Conservation (phyloP, 64 coral and sea anemone species). For the Hydrozoanthus tunicans region DNA sequence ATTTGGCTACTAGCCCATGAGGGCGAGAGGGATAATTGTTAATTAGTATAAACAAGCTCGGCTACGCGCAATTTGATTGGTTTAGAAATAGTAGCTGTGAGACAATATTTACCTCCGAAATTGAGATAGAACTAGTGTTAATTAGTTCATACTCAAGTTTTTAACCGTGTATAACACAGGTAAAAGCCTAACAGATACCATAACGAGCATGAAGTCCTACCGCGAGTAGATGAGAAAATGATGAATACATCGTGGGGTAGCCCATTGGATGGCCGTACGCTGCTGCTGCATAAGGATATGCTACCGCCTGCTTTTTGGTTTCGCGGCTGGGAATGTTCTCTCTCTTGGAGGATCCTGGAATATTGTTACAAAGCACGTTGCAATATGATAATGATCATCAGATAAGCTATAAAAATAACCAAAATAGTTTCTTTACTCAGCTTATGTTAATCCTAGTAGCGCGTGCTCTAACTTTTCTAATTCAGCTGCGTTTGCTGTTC, state of each 20-base stretch:
- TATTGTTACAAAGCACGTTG: background rate
- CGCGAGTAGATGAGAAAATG: constrained; percentile 21
- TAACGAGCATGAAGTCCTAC: background rate
- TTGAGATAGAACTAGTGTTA: no score
- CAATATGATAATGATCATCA: background rate
- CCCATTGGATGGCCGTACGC: background rate
- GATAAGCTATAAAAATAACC: background rate
- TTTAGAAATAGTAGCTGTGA: no score
- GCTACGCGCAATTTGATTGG: no score
- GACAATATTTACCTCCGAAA: no score
- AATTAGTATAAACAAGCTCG: background rate
- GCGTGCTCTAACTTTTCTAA: no score
- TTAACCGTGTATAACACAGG: background rate
- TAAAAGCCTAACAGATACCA: background rate
- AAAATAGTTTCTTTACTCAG: background rate
- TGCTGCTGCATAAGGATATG: constrained; percentile 61
- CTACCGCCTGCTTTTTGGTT: constrained; percentile 78
- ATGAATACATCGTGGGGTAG: background rate
- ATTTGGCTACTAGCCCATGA: no score
- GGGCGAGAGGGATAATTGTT: no score
- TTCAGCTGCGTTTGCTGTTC: no score
- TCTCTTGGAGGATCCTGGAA: constrained; percentile 52
- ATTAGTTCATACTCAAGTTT: background rate
- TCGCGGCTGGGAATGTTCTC: constrained; percentile 54
- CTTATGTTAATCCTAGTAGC: no score